Evolutionary conservation across 1,140 invertebrate species (phyloP).

Genomic region (Polyergus mexicanus): DNA sequence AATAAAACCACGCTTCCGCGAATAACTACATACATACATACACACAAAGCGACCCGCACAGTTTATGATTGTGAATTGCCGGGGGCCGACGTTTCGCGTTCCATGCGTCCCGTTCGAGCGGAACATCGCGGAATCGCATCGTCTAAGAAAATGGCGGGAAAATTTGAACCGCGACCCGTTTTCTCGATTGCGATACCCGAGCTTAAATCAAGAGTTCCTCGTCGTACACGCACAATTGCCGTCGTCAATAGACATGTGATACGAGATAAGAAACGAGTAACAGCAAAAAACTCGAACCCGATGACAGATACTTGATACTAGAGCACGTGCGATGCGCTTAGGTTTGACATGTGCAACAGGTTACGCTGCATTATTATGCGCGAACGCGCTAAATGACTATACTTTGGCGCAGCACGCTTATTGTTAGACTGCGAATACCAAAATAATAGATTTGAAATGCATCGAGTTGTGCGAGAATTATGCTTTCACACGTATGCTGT

Average conservation of each 20-base stretch:
- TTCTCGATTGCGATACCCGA: no score
- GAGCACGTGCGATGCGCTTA: background rate
- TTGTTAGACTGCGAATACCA: background rate
- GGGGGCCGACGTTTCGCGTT: constrained; percentile 55
- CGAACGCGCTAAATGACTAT: background rate
- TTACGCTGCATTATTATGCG: constrained; percentile 23
- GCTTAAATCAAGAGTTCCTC: no score
- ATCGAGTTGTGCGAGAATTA: background rate
- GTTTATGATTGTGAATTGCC: constrained; percentile 77
- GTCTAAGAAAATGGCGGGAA: background rate
- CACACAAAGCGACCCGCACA: constrained; percentile 63
- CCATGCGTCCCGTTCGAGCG: background rate
- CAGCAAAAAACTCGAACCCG: background rate
- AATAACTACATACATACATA: constrained; percentile 68
- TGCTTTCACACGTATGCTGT: background rate
- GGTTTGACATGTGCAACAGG: constrained; percentile 19
- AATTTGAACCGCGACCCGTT: background rate
- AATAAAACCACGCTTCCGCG: constrained; percentile 80
- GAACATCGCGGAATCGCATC: constrained; percentile 44
- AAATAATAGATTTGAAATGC: background rate
- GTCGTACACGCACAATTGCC: no score
- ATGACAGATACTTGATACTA: background rate
- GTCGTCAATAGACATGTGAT: no score
- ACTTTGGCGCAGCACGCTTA: background rate
- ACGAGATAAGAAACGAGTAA: no score